Base-by-base conservation (phyloP, 2,888 invertebrate species). In the Boloria euphrosyne region DNA sequence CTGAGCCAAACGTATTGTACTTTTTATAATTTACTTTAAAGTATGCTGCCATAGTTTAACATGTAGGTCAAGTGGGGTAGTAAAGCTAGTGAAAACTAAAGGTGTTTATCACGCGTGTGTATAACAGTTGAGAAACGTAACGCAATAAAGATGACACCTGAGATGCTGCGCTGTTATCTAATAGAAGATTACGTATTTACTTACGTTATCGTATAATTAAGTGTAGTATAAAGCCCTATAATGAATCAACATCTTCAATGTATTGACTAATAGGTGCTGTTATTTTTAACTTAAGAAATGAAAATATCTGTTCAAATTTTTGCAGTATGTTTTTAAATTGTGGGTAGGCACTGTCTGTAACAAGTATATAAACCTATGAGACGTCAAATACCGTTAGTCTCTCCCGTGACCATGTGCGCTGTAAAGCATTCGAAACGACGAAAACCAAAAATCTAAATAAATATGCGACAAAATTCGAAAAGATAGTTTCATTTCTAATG, bases 101-200 rank as follows among this genome's bases (percentile, higher is more conserved):
- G 44, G 55, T 53, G 53, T 57, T 57, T 57, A 57, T 57, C 18
- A 18, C 46, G 55, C 38, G 53, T 53, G n/a, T 22, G 16, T 49
- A 49, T 16, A 16, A 49, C 18, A 10, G 18, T 14, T 57, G 55
- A 57, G 55, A 46, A 57, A 57, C 43, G 43, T 43, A 18, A 1
- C 58, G n/a, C n/a, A 47, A 47, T 47, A 31, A 58, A 58, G 58
- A 58, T 58, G 58, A 58, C 58, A 58, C 27, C 16, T 46, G 58
- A 58, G 46, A 16, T 47, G 22, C 4, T 27, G 58, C 46, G n/a
- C 7, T 22, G 47, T 58, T 58, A 58, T 58, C 31, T 47, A 58
- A 58, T 47, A 22, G n/a, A 10, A 18, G 44, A 47, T 57, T 57
- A 57, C 46, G 57, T 57, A 4, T 27, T 57, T 46, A 16, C 22